These are phyloP conservation scores for Eumaeus atala DNA, from an alignment of 1,140 invertebrate genomes.

Conservation along the genomic window DNA sequence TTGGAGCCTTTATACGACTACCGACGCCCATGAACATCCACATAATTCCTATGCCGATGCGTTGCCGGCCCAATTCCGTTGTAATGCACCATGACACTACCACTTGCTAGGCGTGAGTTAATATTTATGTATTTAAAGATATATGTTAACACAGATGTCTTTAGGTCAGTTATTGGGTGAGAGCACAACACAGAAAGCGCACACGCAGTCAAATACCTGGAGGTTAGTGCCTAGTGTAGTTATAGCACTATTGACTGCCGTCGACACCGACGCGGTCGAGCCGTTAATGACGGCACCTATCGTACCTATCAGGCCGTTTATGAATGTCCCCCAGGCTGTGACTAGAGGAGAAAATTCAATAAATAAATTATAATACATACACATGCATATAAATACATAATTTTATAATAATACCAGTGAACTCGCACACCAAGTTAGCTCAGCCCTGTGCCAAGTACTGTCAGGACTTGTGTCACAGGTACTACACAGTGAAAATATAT, in stretches of 20 bases:
- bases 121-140: neutral
- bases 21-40: too few relatives aligned
- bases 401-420: neutral
- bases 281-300: slow-evolving; percentile 53
- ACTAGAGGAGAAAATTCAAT: slow-evolving; percentile 31
- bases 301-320: slow-evolving; percentile 51
- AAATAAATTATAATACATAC: neutral
- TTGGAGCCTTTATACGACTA: too few relatives aligned
- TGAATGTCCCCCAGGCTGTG: slow-evolving; percentile 47
- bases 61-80: too few relatives aligned
- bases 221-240: slow-evolving; percentile 58
- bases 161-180: neutral
- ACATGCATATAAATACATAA: neutral
- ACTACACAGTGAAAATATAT: too few relatives aligned
- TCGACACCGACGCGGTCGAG: slow-evolving; percentile 39
- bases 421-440: too few relatives aligned
- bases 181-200: slow-evolving; percentile 10
- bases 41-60: too few relatives aligned
- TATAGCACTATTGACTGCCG: slow-evolving; percentile 51
- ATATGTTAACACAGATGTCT: slow-evolving; percentile 12
- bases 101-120: neutral
- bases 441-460: too few relatives aligned
- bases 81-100: too few relatives aligned
- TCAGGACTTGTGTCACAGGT: too few relatives aligned
- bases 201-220: slow-evolving; percentile 40